Percentiles rank a stretch among this genome's conserved stretches.
phyloP scores from a whole-genome alignment of 1,140 invertebrate species.

The Pomacea maculata region DNA sequence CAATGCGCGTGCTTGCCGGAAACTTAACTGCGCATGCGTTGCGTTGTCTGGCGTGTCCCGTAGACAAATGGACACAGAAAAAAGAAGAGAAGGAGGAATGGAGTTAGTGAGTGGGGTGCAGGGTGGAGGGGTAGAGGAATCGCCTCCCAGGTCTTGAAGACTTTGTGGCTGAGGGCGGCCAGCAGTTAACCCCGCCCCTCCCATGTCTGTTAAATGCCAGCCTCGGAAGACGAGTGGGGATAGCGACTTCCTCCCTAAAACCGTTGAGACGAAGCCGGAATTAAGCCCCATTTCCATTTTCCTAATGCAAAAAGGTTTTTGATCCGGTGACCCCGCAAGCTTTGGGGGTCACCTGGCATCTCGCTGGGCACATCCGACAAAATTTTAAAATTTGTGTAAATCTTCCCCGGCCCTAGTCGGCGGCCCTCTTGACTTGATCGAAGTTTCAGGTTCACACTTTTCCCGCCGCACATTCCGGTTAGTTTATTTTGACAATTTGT shows the following conservation, averaged over 20 bases:
- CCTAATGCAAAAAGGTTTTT: constrained; percentile 25
- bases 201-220: neutral
- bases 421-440: neutral
- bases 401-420: constrained; percentile 5
- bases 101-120: neutral
- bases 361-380: neutral
- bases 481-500: constrained; percentile 17
- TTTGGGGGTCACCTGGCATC: constrained; percentile 3
- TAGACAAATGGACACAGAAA: too few relatives aligned
- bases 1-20: too few relatives aligned
- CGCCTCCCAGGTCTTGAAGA: neutral
- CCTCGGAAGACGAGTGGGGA: neutral
- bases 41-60: too few relatives aligned
- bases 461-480: neutral
- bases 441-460: constrained; percentile 9
- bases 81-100: neutral
- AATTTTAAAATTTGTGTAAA: constrained; percentile 14
- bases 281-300: constrained; percentile 18
- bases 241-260: neutral
- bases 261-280: constrained; percentile 8
- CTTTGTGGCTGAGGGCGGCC: neutral
- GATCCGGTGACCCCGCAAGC: constrained; percentile 12
- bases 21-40: too few relatives aligned
- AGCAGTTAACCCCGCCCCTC: neutral
- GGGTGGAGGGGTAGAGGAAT: neutral